A percentile compares a stretch with the other conserved stretches of the same genome.
phyloP scores from a whole-genome alignment of 2,888 invertebrate species.

The Aleiodes leptofemur region DNA sequence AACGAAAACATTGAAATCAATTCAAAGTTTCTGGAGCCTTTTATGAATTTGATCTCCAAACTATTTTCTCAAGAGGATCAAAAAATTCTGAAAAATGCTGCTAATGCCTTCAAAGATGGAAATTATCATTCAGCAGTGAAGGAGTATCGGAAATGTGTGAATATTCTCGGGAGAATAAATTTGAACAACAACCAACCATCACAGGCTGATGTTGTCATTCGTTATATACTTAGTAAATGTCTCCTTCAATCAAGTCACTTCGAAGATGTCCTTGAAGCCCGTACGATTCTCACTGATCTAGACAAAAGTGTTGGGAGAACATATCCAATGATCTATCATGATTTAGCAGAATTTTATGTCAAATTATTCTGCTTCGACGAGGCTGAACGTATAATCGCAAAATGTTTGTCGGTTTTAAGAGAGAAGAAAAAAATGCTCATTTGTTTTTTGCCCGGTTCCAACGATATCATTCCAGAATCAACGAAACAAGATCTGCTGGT shows the following conservation, averaged over 20 bases:
- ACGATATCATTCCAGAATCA: conserved; percentile 56
- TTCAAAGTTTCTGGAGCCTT: too few species aligned
- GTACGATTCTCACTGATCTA: conserved; percentile 52
- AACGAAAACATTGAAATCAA: too few species aligned
- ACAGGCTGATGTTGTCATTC: background rate
- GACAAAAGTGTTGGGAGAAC: conserved; percentile 47
- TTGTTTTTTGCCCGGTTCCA: conserved; percentile 60
- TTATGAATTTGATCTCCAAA: too few species aligned
- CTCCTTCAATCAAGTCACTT: conserved; percentile 23
- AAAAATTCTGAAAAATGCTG: conserved; percentile 21
- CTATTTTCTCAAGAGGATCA: background rate
- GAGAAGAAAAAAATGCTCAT: conserved; percentile 9
- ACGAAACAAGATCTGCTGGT: conserved; percentile 3
- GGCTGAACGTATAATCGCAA: conserved; percentile 53
- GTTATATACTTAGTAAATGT: conserved; percentile 25
- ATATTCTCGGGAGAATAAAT: background rate
- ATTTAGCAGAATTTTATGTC: conserved; percentile 58
- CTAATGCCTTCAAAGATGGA: conserved; percentile 39
- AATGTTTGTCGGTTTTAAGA: conserved; percentile 53
- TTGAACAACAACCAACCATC: conserved; percentile 5
- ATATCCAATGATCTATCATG: conserved; percentile 60
- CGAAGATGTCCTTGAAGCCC: conserved; percentile 56
- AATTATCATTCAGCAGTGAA: conserved; percentile 42
- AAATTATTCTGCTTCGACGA: conserved; percentile 62
- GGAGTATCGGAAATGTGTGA: background rate